Evolutionary conservation across 2,113 vertebrate species (phyloP), one percentile per base, ranked within the genome.

Genomic region (Microcebus griseorufus): DNA sequence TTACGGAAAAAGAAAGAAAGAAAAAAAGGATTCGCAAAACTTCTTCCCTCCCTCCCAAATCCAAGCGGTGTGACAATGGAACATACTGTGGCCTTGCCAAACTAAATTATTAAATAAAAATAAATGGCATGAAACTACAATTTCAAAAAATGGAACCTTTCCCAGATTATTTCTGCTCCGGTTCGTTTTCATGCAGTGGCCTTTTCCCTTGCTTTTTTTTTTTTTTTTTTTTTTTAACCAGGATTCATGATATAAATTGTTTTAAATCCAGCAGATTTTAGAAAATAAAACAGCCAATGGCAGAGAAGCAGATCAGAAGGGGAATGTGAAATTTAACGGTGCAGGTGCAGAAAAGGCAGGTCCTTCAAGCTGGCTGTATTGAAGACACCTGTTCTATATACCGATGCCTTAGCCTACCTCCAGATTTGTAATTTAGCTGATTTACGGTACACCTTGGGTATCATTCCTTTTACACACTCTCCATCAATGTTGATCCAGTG

Each of bases 101-200:
- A 34, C 60, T 93, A 95, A 97, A 97, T 93, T 85, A 90, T 93
- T 90, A 92, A 95, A 88, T 97, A 87, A 95, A 92, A 95, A 45
- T 62, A 60, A 92, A 55, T 88, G 81, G 18, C 20, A 67, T 55
- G 82, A 93, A 95, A 80, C 48, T 72, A 29, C 11, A 80, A 20
- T 93, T 97, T 97, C 3, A 67, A 85, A 85, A 97, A 72, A 45
- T 70, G 16, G 45, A 65, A 58, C 39, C 4, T 80, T 96, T 88
- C 80, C 70, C 14, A 1, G 87, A 73, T 84, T 94, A 69, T 95
- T 97, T 94, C 64, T 96, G 37, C 55, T 67, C 76, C 62, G 45
- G 58, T 67, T 97, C 64, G 64, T 79, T 97, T 95, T 37, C 75
- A 67, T 72, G 37, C 29, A 62, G 13, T 25, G 48, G 55, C 14